Percentiles rank a stretch among this genome's conserved stretches.
Evolutionary conservation across 2,888 invertebrate genomes (phyloP).

Genomic region (Drosophila kambysellisi): DNA sequence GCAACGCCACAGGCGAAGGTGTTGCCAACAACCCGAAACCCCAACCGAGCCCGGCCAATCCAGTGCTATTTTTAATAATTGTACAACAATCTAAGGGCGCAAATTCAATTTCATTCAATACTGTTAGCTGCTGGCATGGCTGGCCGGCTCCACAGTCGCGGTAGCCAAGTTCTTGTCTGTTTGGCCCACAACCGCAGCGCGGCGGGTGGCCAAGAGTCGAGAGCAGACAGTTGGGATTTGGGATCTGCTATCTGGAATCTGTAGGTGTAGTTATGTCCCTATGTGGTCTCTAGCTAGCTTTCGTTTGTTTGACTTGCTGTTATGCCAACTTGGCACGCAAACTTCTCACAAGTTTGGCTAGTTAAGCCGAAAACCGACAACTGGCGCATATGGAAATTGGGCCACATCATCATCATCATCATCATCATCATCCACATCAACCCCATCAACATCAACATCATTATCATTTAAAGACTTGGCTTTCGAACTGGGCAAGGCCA

Average conservation of each 20-base stretch:
- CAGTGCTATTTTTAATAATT: slow-evolving; percentile 69
- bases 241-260: slow-evolving; percentile 19
- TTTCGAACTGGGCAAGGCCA: slow-evolving; percentile 55
- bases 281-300: slow-evolving; percentile 54
- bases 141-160: slow-evolving; percentile 38
- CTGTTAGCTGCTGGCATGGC: slow-evolving; percentile 59
- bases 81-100: slow-evolving; percentile 58
- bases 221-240: slow-evolving; percentile 15
- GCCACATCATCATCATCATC: slow-evolving; percentile 47
- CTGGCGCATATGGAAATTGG: slow-evolving; percentile 75
- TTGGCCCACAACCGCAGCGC: slow-evolving; percentile 51
- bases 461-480: slow-evolving; percentile 34
- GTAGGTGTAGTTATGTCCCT: slow-evolving; percentile 38
- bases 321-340: slow-evolving; percentile 75
- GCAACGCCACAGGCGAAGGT: slow-evolving; percentile 58
- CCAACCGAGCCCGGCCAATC: slow-evolving; percentile 3
- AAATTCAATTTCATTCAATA: slow-evolving; percentile 78
- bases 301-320: slow-evolving; percentile 74
- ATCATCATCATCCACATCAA: slow-evolving; percentile 13
- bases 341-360: slow-evolving; percentile 73
- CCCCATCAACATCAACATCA: slow-evolving; percentile 9
- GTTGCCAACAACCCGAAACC: slow-evolving; percentile 50
- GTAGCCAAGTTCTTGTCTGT: slow-evolving; percentile 66
- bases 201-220: slow-evolving; percentile 3
- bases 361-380: slow-evolving; percentile 70